Evolutionary conservation across 1,140 invertebrate genomes (phyloP).

Genomic region (Ephestia elutella): DNA sequence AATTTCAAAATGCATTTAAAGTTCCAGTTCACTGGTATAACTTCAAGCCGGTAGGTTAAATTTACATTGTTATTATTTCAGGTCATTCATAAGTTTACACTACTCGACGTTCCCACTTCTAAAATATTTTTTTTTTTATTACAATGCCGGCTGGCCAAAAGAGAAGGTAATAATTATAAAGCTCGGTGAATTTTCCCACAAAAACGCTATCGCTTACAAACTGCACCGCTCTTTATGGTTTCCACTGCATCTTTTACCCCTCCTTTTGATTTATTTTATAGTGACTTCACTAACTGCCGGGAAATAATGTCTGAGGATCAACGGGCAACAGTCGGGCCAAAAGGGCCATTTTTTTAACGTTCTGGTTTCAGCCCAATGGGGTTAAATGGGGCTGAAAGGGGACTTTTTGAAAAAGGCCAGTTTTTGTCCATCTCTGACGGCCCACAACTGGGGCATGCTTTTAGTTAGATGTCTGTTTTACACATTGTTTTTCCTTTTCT

Average conservation of each 20-base stretch:
- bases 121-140: too few species aligned
- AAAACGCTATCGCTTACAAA: conserved; percentile 25
- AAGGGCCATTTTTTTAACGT: neutral
- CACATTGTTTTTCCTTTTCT: neutral
- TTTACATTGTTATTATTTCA: too few species aligned
- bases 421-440: too few species aligned
- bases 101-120: too few species aligned
- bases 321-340: neutral
- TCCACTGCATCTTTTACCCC: conserved; percentile 22
- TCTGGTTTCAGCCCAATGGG: neutral
- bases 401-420: neutral
- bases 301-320: neutral
- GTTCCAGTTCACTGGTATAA: too few species aligned
- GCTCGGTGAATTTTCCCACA: neutral
- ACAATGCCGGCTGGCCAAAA: too few species aligned
- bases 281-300: conserved; percentile 10
- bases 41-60: too few species aligned
- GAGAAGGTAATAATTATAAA: too few species aligned
- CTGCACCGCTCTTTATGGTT: conserved; percentile 27
- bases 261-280: conserved; percentile 28
- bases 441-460: neutral
- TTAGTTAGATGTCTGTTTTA: conserved; percentile 3
- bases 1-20: too few species aligned
- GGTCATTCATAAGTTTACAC: too few species aligned
- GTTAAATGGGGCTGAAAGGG: too few species aligned